Conservation (phyloP, 2,888 invertebrate species). For the Calameuta idolon region DNA sequence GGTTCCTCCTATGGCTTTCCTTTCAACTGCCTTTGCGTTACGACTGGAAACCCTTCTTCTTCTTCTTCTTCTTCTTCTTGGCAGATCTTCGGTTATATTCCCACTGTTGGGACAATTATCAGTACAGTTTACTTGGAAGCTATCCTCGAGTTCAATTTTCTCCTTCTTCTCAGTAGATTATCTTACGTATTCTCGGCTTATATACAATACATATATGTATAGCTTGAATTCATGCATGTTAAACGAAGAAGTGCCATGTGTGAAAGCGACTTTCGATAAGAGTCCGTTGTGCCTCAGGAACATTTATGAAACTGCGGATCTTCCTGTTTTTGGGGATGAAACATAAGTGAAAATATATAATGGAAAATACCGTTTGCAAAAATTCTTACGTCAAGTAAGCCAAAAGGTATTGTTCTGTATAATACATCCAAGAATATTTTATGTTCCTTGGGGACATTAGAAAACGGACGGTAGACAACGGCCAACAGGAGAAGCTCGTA, state of each 20-base stretch:
- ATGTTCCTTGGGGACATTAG: neutral
- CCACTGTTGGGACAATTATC: no score
- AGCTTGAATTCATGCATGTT: neutral
- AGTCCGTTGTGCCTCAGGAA: no score
- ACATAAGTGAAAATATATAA: neutral
- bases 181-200: neutral
- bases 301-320: no score
- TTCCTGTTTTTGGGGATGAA: neutral
- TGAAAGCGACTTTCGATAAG: no score
- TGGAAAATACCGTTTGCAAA: neutral
- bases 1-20: neutral
- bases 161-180: neutral
- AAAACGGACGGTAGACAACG: neutral
- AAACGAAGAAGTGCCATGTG: no score
- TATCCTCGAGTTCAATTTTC: no score
- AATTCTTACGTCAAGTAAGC: neutral
- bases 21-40: neutral
- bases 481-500: neutral
- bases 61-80: neutral
- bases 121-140: no score
- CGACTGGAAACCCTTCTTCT: neutral
- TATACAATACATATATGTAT: neutral
- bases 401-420: neutral
- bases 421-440: neutral
- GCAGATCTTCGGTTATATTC: no score